Evolutionary conservation across 2,797 vertebrate species (phyloP), one percentile per base, ranked within the genome.

Genomic region (Lagocephalus sceleratus): DNA sequence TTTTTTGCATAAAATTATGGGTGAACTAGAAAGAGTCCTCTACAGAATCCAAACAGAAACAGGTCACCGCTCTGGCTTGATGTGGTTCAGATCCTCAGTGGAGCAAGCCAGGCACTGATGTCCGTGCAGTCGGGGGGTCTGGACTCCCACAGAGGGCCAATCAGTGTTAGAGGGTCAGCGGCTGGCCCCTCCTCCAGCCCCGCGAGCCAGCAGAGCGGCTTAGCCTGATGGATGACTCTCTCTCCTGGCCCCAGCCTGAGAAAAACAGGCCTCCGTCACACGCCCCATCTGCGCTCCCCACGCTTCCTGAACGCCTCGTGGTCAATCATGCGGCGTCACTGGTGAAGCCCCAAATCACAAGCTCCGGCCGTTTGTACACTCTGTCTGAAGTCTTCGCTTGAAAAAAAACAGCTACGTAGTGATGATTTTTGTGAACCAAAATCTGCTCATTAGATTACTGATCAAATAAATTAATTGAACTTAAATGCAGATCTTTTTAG

Each of bases 131-230:
- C 76, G 73, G 81, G 85, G 77, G 79, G 84, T 73, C 78, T 67
- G 72, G 68, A 63, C 75, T 75, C 86, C 84, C 79, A 65, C 78
- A 52, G 84, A 77, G 83, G 73, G 78, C 82, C 81, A 86, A 83
- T 88, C 86, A 89, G 86, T 87, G 78, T 83, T 84, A 73, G 75
- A 86, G 85, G 86, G 87, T 88, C 85, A 83, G 78, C 78, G 75
- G 72, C 72, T 66, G 67, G 55, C 60, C 79, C 75, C 75, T 72
- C 81, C 32, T 35, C 32, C 32, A 35, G 32, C 3, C 32, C 32
- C 14, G 32, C 71, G 51, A 63, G 81, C 85, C 80, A 74, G 65
- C 64, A 51, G 49, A 71, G 77, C 68, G 79, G 78, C 76, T 79
- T 76, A 77, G 85, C 84, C 85, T 88, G 80, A 89, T 87, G 82